Conservation (phyloP, 2,797 vertebrate species). For the Chloroceryle amazona region DNA sequence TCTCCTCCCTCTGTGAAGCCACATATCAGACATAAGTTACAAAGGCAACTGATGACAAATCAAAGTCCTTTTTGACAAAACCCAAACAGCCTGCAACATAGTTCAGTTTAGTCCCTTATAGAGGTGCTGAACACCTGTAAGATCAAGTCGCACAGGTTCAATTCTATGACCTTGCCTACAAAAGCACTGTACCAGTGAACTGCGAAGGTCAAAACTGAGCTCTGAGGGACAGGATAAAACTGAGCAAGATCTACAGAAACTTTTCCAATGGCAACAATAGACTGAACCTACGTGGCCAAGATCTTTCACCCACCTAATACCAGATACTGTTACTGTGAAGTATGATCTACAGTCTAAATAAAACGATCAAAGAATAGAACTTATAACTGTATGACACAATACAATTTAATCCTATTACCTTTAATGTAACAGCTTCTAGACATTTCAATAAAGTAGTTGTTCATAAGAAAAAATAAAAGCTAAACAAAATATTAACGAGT, state of each 20-base stretch:
- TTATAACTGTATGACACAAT: not conserved
- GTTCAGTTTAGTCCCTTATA: not conserved
- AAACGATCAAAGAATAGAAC: not conserved
- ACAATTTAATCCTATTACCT: not conserved
- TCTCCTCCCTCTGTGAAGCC: not conserved
- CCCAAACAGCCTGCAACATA: not conserved
- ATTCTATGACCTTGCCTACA: not conserved
- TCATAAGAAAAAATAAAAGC: not conserved
- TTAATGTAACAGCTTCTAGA: not conserved
- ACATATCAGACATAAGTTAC: not conserved
- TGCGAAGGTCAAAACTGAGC: not conserved
- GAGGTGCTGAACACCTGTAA: not conserved
- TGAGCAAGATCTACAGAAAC: not conserved
- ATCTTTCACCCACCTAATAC: not conserved
- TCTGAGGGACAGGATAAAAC: accelerated
- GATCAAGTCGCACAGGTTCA: not conserved
- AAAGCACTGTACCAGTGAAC: not conserved
- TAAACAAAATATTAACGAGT: not conserved
- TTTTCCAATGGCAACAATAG: not conserved
- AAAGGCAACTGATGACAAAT: accelerated
- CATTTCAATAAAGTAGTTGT: not conserved
- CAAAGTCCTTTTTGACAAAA: not conserved
- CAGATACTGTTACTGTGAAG: not conserved
- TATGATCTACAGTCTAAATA: not conserved
- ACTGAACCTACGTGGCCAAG: not conserved